Percentiles rank a stretch among this genome's conserved stretches.
These are phyloP conservation scores for Nothocercus julius DNA, from an alignment of 2,113 vertebrate species.

Conservation along the genomic window DNA sequence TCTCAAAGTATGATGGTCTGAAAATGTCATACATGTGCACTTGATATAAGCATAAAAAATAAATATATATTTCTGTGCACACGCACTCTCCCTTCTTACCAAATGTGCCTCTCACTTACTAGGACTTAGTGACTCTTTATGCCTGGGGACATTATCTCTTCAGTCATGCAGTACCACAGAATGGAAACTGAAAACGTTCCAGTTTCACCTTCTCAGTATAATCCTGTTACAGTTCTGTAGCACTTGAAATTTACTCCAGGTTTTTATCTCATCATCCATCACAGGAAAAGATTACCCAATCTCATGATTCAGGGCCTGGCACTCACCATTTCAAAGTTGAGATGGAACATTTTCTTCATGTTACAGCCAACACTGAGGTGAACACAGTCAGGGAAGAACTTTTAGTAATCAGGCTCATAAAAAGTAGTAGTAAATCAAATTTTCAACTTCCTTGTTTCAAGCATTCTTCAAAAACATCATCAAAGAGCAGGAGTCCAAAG, in stretches of 20 bases:
- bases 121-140: not conserved
- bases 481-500: not conserved
- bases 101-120: not conserved
- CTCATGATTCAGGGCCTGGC: not conserved
- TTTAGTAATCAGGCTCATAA: not conserved
- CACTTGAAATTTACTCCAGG: not conserved
- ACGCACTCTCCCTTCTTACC: not conserved
- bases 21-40: not conserved
- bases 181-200: not conserved
- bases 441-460: not conserved
- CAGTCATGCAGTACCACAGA: not conserved
- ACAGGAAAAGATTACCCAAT: not conserved
- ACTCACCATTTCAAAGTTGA: not conserved
- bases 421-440: not conserved
- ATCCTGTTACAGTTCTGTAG: not conserved
- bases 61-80: not conserved
- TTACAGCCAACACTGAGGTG: not conserved
- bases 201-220: not conserved
- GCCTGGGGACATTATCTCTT: not conserved
- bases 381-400: not conserved
- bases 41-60: not conserved
- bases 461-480: not conserved
- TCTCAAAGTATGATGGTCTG: not conserved
- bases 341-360: not conserved
- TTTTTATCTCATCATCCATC: not conserved